Conservation (phyloP, 1,140 invertebrate genomes). For the Hyphantria cunea region DNA sequence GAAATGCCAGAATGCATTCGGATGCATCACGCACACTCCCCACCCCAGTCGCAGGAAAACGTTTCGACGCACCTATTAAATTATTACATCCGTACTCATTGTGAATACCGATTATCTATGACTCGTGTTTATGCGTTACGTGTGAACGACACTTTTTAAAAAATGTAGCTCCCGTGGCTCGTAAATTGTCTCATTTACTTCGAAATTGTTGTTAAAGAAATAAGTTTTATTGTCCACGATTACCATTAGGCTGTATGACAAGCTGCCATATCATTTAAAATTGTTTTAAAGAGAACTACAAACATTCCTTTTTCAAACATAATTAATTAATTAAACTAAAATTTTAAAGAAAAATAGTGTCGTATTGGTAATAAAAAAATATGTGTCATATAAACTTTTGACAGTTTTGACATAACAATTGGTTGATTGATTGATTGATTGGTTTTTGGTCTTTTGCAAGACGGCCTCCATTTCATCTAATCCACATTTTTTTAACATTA, state of each 20-base stretch:
- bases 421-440: too few relatives aligned
- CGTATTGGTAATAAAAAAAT: too few relatives aligned
- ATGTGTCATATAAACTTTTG: too few relatives aligned
- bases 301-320: too few relatives aligned
- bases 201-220: constrained; percentile 18
- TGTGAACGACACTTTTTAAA: constrained; percentile 22
- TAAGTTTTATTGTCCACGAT: constrained; percentile 2
- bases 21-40: constrained; percentile 16
- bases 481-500: too few relatives aligned
- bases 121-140: constrained; percentile 19
- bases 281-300: too few relatives aligned
- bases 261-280: neutral
- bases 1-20: constrained; percentile 7
- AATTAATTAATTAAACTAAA: too few relatives aligned
- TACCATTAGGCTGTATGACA: constrained; percentile 9
- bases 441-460: too few relatives aligned
- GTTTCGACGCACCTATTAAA: constrained; percentile 26
- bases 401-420: too few relatives aligned
- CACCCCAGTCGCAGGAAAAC: constrained; percentile 27
- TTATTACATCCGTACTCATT: constrained; percentile 19
- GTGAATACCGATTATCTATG: constrained; percentile 16
- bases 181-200: constrained; percentile 27
- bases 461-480: too few relatives aligned
- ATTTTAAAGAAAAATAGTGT: too few relatives aligned
- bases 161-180: constrained; percentile 14